phyloP scores from a whole-genome alignment of 2,113 vertebrate species.

The Pristiophorus japonicus region DNA sequence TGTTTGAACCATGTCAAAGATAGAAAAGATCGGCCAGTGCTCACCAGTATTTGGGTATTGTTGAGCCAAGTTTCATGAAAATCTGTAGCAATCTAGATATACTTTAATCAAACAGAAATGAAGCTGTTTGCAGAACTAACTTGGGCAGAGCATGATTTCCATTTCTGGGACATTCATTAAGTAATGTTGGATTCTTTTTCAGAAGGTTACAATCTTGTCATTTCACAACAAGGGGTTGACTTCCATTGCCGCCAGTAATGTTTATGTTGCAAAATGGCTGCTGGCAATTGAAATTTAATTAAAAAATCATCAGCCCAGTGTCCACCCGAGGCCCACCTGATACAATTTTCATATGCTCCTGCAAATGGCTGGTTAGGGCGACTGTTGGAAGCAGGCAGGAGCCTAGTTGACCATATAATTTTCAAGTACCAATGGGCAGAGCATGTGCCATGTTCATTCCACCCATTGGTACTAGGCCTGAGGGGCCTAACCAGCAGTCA shows the following conservation, averaged over 20 bases:
- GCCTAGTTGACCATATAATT: background rate
- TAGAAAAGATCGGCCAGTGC: background rate
- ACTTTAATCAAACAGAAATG: background rate
- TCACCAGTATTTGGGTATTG: background rate
- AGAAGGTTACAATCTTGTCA: background rate
- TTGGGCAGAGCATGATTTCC: background rate
- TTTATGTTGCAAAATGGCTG: background rate
- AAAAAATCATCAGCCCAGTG: background rate
- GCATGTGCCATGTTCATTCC: background rate
- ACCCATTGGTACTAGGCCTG: background rate
- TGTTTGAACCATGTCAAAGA: background rate
- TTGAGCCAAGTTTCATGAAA: background rate
- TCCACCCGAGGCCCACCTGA: background rate
- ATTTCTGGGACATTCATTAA: background rate
- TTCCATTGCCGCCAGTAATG: background rate
- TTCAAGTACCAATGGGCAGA: background rate
- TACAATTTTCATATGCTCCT: background rate
- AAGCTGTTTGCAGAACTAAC: background rate
- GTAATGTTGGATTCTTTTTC: background rate
- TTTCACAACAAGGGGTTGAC: background rate
- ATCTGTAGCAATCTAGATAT: background rate
- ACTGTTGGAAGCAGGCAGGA: background rate
- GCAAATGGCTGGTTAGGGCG: background rate
- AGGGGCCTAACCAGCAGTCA: background rate
- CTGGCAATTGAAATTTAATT: background rate